Percentiles rank a stretch among this genome's conserved stretches.
These are phyloP conservation scores for Stenotaenia linearis DNA, from an alignment of 2,888 invertebrate genomes.

Conservation along the genomic window DNA sequence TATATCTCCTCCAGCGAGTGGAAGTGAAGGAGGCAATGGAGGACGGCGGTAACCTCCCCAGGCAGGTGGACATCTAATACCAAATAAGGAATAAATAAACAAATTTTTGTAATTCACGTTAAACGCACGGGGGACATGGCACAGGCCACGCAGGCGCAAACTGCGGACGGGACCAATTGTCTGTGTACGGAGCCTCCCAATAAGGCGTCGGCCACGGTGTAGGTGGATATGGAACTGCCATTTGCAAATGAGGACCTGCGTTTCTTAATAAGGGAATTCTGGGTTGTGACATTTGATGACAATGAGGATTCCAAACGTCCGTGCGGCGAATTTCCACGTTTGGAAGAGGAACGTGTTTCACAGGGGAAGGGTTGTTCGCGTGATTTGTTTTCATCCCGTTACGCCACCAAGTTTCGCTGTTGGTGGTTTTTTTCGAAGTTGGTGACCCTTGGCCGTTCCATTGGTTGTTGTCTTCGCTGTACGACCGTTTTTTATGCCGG, in stretches of 20 bases:
- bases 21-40: background rate
- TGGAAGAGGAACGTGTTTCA: background rate
- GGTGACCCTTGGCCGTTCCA: background rate
- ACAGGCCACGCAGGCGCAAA: background rate
- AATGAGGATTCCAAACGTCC: background rate
- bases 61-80: background rate
- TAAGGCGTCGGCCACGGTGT: background rate
- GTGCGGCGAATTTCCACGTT: background rate
- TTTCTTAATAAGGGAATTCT: background rate
- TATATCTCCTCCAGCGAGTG: background rate
- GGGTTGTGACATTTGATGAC: background rate
- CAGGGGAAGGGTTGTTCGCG: background rate
- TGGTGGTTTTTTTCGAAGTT: background rate
- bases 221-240: background rate
- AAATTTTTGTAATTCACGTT: too few relatives aligned
- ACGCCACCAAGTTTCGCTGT: slow-evolving; percentile 26
- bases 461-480: slow-evolving; percentile 15
- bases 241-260: background rate
- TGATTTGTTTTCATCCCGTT: background rate
- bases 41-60: background rate
- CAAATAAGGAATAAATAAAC: background rate
- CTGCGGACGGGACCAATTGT: background rate
- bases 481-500: slow-evolving; percentile 18
- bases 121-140: background rate
- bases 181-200: background rate